phyloP scores from a whole-genome alignment of 2,113 vertebrate species.

The Reinhardtius hippoglossoides region DNA sequence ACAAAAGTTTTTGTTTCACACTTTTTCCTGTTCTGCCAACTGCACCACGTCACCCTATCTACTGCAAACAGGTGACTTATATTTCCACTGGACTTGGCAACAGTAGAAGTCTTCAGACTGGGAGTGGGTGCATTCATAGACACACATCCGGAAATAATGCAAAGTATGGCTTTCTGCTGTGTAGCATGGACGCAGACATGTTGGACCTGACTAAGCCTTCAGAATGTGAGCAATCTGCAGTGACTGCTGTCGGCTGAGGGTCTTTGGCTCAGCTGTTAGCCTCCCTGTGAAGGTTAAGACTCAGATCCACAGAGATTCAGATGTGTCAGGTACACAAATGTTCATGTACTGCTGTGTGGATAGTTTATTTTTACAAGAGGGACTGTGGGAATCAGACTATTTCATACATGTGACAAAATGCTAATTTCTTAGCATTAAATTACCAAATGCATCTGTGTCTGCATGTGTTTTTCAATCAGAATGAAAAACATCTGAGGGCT shows the following conservation, averaged over 20 bases:
- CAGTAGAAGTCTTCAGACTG: background rate
- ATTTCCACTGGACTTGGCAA: constrained; percentile 16
- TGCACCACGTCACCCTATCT: background rate
- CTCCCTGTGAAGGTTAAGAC: constrained; percentile 34
- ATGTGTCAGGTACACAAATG: constrained; percentile 1
- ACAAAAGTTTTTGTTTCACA: constrained; percentile 49
- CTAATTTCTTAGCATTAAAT: background rate
- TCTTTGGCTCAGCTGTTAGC: constrained; percentile 4
- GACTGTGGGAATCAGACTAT: background rate
- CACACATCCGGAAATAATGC: constrained; percentile 31
- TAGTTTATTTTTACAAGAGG: background rate
- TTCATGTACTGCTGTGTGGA: background rate
- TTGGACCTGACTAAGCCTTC: constrained; percentile 5
- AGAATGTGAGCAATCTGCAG: constrained; percentile 48
- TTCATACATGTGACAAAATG: background rate
- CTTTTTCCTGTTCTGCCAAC: constrained; percentile 9
- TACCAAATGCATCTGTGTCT: background rate
- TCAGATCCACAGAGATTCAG: constrained; percentile 37
- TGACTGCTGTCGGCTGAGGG: constrained; percentile 52
- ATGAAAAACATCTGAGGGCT: background rate
- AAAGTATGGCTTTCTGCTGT: constrained; percentile 22
- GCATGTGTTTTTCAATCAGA: background rate
- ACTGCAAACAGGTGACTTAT: background rate
- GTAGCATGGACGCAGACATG: background rate
- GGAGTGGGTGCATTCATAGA: constrained; percentile 8